A percentile compares a stretch with the other conserved stretches of the same genome.
These are phyloP conservation scores for Todiramphus saurophagus DNA, from an alignment of 2,113 vertebrate genomes.

Conservation along the genomic window DNA sequence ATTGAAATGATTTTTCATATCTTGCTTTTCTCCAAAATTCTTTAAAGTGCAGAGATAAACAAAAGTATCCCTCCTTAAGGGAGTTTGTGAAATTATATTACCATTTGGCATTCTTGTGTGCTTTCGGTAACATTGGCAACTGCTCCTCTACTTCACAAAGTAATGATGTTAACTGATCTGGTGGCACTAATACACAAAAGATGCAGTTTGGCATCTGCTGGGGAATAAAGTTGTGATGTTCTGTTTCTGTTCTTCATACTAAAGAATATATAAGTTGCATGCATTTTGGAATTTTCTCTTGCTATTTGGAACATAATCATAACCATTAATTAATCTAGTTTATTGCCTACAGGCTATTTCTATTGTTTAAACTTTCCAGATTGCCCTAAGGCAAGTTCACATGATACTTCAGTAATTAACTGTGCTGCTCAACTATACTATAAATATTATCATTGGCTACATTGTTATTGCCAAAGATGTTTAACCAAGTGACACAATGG, in stretches of 20 bases:
- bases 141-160: neutral
- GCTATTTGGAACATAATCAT: neutral
- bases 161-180: neutral
- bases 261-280: neutral
- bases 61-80: neutral
- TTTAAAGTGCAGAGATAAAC: neutral
- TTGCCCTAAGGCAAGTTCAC: neutral
- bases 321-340: neutral
- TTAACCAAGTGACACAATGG: neutral
- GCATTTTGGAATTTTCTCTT: neutral
- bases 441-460: neutral
- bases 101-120: neutral
- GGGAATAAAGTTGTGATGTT: neutral
- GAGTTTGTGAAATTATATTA: neutral
- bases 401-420: constrained; percentile 1
- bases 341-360: neutral
- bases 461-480: neutral
- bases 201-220: neutral
- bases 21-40: neutral
- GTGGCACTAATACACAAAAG: neutral
- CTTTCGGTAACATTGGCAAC: neutral
- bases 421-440: neutral
- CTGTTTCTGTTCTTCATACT: neutral
- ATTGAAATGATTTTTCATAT: neutral
- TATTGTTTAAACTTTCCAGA: neutral